These are phyloP conservation scores for Phocides pigmalion DNA, from an alignment of 1,140 invertebrate species.

Conservation along the genomic window DNA sequence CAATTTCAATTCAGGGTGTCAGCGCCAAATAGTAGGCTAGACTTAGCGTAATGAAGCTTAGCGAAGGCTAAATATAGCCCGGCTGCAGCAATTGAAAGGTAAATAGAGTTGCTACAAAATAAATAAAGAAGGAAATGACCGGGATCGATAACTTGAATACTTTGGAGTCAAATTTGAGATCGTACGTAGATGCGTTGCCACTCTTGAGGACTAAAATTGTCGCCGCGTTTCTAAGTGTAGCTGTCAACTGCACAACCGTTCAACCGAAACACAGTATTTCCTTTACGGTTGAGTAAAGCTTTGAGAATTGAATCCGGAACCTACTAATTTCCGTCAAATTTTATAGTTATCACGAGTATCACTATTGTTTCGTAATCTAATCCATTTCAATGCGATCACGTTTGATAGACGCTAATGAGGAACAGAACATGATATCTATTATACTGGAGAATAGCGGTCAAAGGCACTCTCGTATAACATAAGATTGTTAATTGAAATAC, in stretches of 20 bases:
- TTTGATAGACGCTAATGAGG: constrained; percentile 6
- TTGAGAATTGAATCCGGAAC: no score
- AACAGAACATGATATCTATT: background rate
- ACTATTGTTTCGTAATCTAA: background rate
- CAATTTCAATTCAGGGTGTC: constrained; percentile 17
- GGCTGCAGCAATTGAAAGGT: background rate
- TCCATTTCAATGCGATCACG: background rate
- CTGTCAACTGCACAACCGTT: no score
- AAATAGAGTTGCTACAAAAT: background rate
- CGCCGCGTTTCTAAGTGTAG: no score
- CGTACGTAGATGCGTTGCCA: no score
- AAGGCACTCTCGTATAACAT: background rate
- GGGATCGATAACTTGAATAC: no score
- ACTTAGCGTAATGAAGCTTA: constrained; percentile 17
- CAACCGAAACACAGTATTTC: no score
- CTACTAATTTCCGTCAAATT: no score
- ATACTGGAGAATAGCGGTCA: background rate
- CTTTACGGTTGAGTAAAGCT: no score
- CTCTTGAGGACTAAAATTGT: no score
- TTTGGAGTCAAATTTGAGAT: no score
- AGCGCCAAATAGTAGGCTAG: background rate
- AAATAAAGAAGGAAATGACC: no score
- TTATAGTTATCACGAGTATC: background rate
- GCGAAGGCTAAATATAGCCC: background rate
- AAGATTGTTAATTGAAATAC: background rate